These are phyloP conservation scores for Anomalospiza imberbis DNA, from an alignment of 2,797 vertebrate species.

Conservation along the genomic window DNA sequence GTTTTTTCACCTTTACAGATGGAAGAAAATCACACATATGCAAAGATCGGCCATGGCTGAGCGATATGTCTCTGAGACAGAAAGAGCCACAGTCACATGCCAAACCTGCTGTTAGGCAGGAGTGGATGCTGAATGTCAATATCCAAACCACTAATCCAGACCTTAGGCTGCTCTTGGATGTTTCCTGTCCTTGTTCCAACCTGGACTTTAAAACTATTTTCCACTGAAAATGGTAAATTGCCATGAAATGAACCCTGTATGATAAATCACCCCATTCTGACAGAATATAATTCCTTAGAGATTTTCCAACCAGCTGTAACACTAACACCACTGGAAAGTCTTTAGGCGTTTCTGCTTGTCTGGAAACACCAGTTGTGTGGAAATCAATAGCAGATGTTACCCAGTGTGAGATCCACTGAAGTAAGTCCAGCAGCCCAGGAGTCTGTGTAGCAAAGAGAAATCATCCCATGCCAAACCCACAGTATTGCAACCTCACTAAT, in stretches of 20 bases:
- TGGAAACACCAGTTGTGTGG: background rate
- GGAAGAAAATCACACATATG: background rate
- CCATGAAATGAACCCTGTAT: background rate
- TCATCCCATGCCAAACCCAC: background rate
- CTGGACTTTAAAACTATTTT: background rate
- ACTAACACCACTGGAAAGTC: background rate
- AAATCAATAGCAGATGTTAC: slow-evolving; percentile 43
- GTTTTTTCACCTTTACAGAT: background rate
- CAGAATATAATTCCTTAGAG: background rate
- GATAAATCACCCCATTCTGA: background rate
- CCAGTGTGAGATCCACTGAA: background rate
- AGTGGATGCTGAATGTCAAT: background rate
- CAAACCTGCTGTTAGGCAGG: background rate
- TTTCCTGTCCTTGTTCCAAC: background rate
- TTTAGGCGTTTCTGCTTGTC: background rate
- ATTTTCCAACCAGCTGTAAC: background rate
- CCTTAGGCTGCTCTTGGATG: background rate
- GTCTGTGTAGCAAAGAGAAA: background rate
- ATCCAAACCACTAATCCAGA: background rate
- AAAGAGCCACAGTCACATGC: fast-evolving
- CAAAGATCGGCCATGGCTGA: background rate
- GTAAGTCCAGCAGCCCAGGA: background rate
- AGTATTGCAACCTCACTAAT: fast-evolving
- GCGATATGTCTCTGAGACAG: background rate
- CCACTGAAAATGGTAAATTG: background rate